These are phyloP conservation scores for Eupsittula cactorum DNA, from an alignment of 2,113 vertebrate genomes.

Conservation along the genomic window DNA sequence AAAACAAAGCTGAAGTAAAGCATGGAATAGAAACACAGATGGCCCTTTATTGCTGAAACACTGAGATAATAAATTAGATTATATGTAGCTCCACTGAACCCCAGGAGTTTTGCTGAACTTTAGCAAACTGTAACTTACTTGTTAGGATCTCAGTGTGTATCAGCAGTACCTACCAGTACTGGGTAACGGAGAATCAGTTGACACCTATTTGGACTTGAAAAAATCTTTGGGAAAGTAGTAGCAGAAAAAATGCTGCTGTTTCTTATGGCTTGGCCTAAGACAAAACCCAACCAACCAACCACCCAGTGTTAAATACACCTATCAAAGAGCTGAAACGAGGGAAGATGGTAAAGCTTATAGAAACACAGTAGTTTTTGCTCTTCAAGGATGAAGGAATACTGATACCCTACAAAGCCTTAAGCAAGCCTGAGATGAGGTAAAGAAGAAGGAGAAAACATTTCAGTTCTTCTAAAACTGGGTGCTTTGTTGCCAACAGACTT, in stretches of 20 bases:
- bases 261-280: background rate
- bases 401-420: background rate
- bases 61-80: conserved; percentile 37
- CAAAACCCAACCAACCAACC: background rate
- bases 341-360: background rate
- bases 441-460: background rate
- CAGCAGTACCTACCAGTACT: background rate
- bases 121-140: background rate
- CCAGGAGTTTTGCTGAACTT: background rate
- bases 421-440: background rate
- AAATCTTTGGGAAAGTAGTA: background rate
- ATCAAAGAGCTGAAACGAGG: background rate
- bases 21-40: conserved; percentile 19
- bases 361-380: background rate
- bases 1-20: conserved; percentile 36
- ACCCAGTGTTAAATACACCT: background rate
- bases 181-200: background rate
- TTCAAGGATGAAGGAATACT: background rate
- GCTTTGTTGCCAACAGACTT: background rate
- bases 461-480: background rate
- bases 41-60: conserved; percentile 31
- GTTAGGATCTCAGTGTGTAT: background rate
- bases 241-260: background rate
- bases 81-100: conserved; percentile 15
- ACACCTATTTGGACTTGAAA: background rate